Percentiles rank a stretch among this genome's conserved stretches.
These are phyloP conservation scores for Lasioglossum villosulum DNA, from an alignment of 2,888 invertebrate genomes.

Conservation along the genomic window DNA sequence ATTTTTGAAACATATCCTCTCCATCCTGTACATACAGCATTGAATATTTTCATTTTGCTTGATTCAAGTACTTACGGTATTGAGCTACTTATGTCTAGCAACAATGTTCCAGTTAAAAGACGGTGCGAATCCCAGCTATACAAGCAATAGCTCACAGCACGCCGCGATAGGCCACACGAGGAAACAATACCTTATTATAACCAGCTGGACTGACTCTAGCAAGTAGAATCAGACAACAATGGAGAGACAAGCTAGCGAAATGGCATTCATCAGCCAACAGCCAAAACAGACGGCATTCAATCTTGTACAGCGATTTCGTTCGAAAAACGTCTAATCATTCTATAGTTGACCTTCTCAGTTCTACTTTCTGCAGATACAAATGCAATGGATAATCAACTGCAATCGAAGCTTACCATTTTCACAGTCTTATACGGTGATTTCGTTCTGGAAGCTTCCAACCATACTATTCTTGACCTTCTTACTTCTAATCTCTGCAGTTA, in stretches of 20 bases:
- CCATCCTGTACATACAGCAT: not conserved
- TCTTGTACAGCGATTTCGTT: not conserved
- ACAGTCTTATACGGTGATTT: not conserved
- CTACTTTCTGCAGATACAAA: not conserved
- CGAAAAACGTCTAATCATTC: not conserved
- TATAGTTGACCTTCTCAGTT: not conserved
- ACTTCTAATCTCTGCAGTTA: not conserved
- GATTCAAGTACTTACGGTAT: not conserved
- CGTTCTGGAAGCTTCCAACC: not conserved
- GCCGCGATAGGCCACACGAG: not conserved
- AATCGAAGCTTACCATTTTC: too few species aligned
- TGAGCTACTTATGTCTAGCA: not conserved
- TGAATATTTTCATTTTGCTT: not conserved
- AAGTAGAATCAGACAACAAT: conserved; percentile 6
- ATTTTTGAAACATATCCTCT: too few species aligned
- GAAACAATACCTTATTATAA: conserved; percentile 2
- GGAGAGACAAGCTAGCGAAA: not conserved
- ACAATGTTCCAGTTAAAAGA: not conserved
- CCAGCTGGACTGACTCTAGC: not conserved
- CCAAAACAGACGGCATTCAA: not conserved
- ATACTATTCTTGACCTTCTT: not conserved
- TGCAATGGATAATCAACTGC: not conserved
- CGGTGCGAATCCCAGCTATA: not conserved
- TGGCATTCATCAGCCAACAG: not conserved
- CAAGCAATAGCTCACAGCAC: not conserved